Conservation (phyloP, 2,113 vertebrate species). For the Cygnus atratus region DNA sequence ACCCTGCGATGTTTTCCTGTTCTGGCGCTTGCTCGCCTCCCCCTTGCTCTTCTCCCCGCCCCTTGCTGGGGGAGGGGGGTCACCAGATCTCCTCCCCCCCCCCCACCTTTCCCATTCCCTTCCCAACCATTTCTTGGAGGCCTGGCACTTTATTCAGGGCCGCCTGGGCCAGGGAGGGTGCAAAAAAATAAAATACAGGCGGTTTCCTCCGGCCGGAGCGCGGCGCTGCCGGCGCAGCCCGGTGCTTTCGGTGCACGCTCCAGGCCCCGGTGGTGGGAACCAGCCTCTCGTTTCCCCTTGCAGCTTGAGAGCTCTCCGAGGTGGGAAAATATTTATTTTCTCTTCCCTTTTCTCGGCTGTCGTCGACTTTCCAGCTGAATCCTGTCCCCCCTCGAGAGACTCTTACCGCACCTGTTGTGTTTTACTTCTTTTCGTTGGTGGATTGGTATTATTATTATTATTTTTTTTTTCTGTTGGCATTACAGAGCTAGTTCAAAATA, state of each 20-base stretch:
- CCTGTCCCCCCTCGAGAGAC: neutral
- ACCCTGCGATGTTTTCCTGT: neutral
- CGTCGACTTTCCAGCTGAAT: neutral
- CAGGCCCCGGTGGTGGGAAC: neutral
- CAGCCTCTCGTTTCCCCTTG: neutral
- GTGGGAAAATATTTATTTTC: neutral
- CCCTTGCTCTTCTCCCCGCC: neutral
- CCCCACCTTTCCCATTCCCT: neutral
- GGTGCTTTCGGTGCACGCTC: too few relatives aligned
- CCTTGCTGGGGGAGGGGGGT: too few relatives aligned
- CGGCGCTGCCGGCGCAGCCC: too few relatives aligned
- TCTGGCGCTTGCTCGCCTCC: neutral
- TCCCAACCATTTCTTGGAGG: neutral
- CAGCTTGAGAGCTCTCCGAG: neutral
- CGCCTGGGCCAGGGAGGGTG: neutral
- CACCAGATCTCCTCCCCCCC: neutral
- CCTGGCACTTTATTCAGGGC: neutral
- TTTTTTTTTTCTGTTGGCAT: neutral
- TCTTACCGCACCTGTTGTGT: neutral
- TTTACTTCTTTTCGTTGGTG: neutral
- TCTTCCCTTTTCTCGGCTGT: neutral
- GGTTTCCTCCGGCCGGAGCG: neutral
- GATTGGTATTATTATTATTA: neutral
- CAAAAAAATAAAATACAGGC: neutral
- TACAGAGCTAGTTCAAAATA: constrained; percentile 56